Evolutionary conservation across 2,797 vertebrate genomes (phyloP), one percentile per base, ranked within the genome.

Genomic region (Heteromormyrus szaboi): DNA sequence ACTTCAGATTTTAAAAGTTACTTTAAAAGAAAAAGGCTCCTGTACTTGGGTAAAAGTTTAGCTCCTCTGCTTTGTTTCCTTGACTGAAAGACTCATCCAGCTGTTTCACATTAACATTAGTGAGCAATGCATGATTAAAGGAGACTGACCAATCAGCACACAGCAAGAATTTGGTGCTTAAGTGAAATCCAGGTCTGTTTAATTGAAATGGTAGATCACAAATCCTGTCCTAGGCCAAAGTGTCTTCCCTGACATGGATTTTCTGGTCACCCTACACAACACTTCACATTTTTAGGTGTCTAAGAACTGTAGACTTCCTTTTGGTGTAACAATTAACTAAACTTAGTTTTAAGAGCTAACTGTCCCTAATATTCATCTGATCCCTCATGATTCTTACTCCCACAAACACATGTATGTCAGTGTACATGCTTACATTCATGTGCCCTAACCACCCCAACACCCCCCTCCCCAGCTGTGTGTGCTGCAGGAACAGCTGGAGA

Each of bases 401-500:
- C 6, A 37, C 6, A 37, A 9, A 46, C 5, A 50, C 41, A 50
- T 12, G 41, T 51, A 8, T 48, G 81, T 22, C 29, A n/a, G 81
- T 84, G 81, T 51, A 25, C 25, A 22, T 84, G 79, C 46, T 4
- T 25, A 22, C 44, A 46, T 50, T 46, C 46, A 50, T 83, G 79
- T 25, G 1, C 41, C 37, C 19, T 41, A 29, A 25, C 29, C 29
- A 33, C 17, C 17, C 19, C 33, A 41, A 44, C 86, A 41, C n/a
- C 9, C 4, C 68, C 22, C 25, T 51, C 8, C 25, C 41, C 12
- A 54, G 72, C 19, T 88, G 11, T 19, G 48, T 25, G 19, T 53
- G 6, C 68, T 88, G 12, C 89, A 29, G 46, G 89, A 86, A 51
- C 85, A 54, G 95, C 95, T 87, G 51, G 29, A 59, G 85, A 50